Percentiles rank a stretch among this genome's conserved stretches.
Evolutionary conservation across 2,113 vertebrate species (phyloP).

Genomic region (Caranx ignobilis): DNA sequence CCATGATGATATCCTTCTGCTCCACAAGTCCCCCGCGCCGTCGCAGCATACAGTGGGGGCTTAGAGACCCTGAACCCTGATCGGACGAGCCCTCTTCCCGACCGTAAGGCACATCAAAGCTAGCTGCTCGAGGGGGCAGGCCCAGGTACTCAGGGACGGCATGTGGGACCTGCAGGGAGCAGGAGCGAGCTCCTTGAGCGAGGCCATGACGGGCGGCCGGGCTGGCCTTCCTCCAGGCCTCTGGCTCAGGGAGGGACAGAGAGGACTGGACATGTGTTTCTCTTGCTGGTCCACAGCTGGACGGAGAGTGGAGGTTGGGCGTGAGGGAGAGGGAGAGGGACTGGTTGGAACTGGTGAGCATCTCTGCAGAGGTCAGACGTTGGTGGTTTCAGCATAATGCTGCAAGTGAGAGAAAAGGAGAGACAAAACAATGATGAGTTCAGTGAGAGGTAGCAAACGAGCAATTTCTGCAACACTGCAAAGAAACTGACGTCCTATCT

Average conservation of each 20-base stretch:
- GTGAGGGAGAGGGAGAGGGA: slow-evolving; percentile 80
- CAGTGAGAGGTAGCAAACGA: slow-evolving; percentile 5
- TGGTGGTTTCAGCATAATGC: slow-evolving; percentile 85
- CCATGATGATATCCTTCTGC: slow-evolving; percentile 94
- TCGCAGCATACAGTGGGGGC: slow-evolving; percentile 89
- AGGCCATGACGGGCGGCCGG: slow-evolving; percentile 69
- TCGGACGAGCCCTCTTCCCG: slow-evolving; percentile 75
- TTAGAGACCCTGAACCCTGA: slow-evolving; percentile 84
- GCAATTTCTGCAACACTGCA: slow-evolving; percentile 3
- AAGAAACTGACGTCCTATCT: not conserved
- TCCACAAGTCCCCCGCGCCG: slow-evolving; percentile 92
- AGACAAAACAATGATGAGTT: not conserved
- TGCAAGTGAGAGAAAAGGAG: slow-evolving; percentile 47
- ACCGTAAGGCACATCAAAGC: slow-evolving; percentile 83
- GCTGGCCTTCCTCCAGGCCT: slow-evolving; percentile 84
- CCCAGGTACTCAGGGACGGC: slow-evolving; percentile 74
- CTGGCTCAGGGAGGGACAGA: slow-evolving; percentile 89
- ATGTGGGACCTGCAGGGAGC: slow-evolving; percentile 87
- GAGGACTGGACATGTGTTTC: slow-evolving; percentile 73
- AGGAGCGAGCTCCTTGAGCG: slow-evolving; percentile 84
- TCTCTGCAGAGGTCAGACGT: slow-evolving; percentile 63
- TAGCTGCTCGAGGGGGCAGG: slow-evolving; percentile 83
- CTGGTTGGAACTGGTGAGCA: slow-evolving; percentile 84
- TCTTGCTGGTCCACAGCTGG: slow-evolving; percentile 70
- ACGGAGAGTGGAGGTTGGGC: slow-evolving; percentile 66